Base-by-base conservation (phyloP, 2,797 vertebrate genomes). In the Monodelphis domestica region DNA sequence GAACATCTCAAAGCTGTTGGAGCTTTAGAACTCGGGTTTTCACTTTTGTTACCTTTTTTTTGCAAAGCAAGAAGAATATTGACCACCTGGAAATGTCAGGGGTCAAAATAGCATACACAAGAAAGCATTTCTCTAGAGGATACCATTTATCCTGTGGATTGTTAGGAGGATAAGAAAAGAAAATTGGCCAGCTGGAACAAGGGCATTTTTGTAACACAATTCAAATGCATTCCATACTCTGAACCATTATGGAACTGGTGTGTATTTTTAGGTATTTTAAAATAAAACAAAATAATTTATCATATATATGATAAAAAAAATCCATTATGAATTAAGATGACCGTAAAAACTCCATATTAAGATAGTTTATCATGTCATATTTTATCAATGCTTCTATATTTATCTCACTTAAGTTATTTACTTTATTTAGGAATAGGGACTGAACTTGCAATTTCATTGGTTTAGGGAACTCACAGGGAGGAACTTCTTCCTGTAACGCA, bases 371-470 rank as follows among this genome's bases (percentile, higher is more conserved):
- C 51, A 91, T 17, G 70, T 50, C 70, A 50, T 84, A 84, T 84
- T 84, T 56, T 93, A 93, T 92, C 91, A 89, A 92, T 97, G 70
- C 90, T 91, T 93, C 94, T 94, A 94, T 56, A 94, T 93, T 94
- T 95, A 93, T 88, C 89, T 95, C 91, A 84, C 90, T 57, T 53
- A 93, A 94, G n/a, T 92, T 91, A 93, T 87, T 94, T 92, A 93
- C 52, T 90, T 95, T 96, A 96, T 96, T 95, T 84, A 84, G 70
- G 3, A n/a, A 45, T 26, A 50, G 70, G 21, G 70, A 45, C 21
- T 50, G 50, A 38, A 84, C 3, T 21, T 84, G 38, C 21, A 50
- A 84, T 84, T 84, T 84, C 70, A 50, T 45, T 84, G 70, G 70
- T 84, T 84, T 50, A 50, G 38, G 70, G 21, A 78, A 45, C n/a